Conservation (phyloP, 2,113 vertebrate genomes). For the Sakesphorus luctuosus region DNA sequence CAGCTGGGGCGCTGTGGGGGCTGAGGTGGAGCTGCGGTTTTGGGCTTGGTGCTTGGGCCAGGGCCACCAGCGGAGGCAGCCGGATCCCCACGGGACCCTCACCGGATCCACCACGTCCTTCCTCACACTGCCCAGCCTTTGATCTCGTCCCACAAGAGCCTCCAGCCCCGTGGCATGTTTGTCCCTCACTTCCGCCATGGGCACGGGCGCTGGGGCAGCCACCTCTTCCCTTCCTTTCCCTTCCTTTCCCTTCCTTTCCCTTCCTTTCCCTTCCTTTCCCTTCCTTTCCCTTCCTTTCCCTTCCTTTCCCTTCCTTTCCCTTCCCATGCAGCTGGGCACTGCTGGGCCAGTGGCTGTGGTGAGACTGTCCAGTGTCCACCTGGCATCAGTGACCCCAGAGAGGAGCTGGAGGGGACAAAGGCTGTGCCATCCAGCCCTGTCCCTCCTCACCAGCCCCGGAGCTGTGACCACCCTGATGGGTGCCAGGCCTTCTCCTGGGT, state of each 20-base stretch:
- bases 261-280: background rate
- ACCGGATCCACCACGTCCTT: fast-evolving
- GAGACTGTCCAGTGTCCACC: fast-evolving
- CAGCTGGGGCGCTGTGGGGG: fast-evolving
- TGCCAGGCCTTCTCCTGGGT: fast-evolving
- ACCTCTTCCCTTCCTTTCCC: background rate
- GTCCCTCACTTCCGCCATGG: background rate
- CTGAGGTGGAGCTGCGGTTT: fast-evolving
- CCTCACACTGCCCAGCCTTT: fast-evolving
- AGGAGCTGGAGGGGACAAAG: background rate
- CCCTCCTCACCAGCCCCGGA: background rate
- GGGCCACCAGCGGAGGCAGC: fast-evolving
- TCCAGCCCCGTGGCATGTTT: background rate
- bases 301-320: background rate
- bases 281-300: background rate
- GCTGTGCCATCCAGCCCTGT: fast-evolving
- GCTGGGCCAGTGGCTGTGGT: fast-evolving
- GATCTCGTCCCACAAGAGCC: background rate
- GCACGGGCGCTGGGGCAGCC: fast-evolving
- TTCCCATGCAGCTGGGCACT: fast-evolving
- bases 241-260: background rate
- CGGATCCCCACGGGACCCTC: fast-evolving
- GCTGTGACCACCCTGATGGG: background rate
- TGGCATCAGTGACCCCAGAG: fast-evolving
- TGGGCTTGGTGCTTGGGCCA: background rate